Base-by-base conservation (phyloP, 2,113 vertebrate genomes). In the Leiothrix lutea region DNA sequence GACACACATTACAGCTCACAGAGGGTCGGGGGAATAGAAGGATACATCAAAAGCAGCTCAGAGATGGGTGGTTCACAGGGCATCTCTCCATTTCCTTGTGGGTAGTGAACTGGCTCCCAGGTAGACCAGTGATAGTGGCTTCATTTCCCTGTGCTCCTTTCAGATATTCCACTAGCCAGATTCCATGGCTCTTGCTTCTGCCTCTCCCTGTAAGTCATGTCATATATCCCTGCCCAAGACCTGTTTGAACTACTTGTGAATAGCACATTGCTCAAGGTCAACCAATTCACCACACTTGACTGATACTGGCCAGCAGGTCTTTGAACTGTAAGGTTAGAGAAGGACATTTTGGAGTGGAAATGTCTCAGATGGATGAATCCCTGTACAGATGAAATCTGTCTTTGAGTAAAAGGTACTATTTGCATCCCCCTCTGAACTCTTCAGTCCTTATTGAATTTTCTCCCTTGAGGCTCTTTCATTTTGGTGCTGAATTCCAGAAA, bases 401-500 rank as follows among this genome's bases (percentile, higher is more conserved):
- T 45, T 58, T 58, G 7, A 31, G 16, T 38, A 54, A 42, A 70
- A 85, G 12, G 6, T 56, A 31, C 9, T 89, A 58, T 69, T 77
- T 75, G 48, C 45, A 20, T 62, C 28, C 12, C 48, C 17, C 22
- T 80, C 21, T 40, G 51, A 77, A 47, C 14, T 83, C 51, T 79
- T 31, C 58, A 33, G 26, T 47, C 25, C 47, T 71, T 86, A 80
- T 35, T 24, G 11, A 62, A 72, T 67, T 67, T 20, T 62, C 36
- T 94, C 56, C 19, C 78, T 74, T 23, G 15, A 40, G 64, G 20
- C n/a, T 53, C 29, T 95, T 94, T 90, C 71, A 86, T 45, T 91
- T 88, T 7, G 36, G 71, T 85, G 73, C 64, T 91, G 58, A 86
- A 81, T 95, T 96, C 86, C 70, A 86, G 75, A 91, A 95, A 83